Percentiles rank a stretch among this genome's conserved stretches.
These are phyloP conservation scores for Phlogophora meticulosa DNA, from an alignment of 2,888 invertebrate genomes.

Conservation along the genomic window DNA sequence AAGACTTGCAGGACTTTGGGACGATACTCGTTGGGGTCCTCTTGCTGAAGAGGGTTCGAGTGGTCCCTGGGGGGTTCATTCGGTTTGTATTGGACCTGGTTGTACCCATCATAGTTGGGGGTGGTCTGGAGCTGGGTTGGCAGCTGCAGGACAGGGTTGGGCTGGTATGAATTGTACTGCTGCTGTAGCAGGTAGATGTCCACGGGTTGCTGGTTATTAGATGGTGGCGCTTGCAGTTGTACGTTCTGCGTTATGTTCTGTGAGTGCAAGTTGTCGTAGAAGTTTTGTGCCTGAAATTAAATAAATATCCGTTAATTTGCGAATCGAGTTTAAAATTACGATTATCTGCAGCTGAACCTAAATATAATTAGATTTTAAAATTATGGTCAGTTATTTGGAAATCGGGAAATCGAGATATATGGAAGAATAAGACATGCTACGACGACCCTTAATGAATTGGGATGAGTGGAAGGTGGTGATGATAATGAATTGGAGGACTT, in stretches of 20 bases:
- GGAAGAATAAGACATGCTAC: no score
- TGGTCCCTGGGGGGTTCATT: conserved; percentile 23
- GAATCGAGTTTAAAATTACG: no score
- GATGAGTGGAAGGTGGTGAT: no score
- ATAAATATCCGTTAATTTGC: background rate
- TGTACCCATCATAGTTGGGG: conserved; percentile 58
- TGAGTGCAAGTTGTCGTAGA: conserved; percentile 18
- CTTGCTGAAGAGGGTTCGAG: conserved; percentile 75
- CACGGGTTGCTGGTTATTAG: conserved; percentile 66
- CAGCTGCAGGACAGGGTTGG: conserved; percentile 56
- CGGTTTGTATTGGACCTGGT: conserved; percentile 51
- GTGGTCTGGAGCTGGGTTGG: conserved; percentile 66
- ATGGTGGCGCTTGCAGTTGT: conserved; percentile 36
- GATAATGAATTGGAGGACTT: no score
- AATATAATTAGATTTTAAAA: no score
- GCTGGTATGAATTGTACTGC: conserved; percentile 70
- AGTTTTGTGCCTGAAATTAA: conserved; percentile 48
- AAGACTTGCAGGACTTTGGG: conserved; percentile 82
- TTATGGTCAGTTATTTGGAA: no score
- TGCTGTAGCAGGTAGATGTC: conserved; percentile 81
- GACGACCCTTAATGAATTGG: no score
- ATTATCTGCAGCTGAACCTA: no score
- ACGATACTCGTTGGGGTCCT: conserved; percentile 71
- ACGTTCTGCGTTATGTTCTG: conserved; percentile 46
- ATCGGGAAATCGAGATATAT: no score